Base-by-base conservation (phyloP, 37 sponge, comb jelly and placozoan species). In the Theonella swinhoei region DNA sequence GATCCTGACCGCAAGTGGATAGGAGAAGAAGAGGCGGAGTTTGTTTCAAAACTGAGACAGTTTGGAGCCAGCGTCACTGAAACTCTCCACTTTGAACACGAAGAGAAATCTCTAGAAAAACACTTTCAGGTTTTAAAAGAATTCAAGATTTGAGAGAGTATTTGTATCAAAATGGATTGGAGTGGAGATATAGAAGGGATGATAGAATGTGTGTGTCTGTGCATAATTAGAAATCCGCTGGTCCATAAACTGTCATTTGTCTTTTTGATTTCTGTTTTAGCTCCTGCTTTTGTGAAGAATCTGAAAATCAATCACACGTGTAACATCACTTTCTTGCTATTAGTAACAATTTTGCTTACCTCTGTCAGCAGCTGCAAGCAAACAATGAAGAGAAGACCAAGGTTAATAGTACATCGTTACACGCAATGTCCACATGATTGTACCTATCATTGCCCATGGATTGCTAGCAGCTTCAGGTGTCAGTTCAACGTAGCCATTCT, bases 401-500 rank as follows among this genome's bases (percentile, higher is more conserved):
- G 35, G 0, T 3, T 20, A 7, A 37, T 4, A 34, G 40, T 14
- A 23, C 36, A 14, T n/a, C n/a, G n/a, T n/a, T n/a, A n/a, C n/a
- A n/a, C n/a, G n/a, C n/a, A n/a, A n/a, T n/a, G n/a, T n/a, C n/a
- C n/a, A n/a, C n/a, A n/a, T n/a, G n/a, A n/a, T n/a, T n/a, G n/a
- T 67, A 85, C 91, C 91, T 68, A 88, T 80, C 67, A 65, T 75
- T 29, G 80, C 85, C 93, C 93, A 92, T 0, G 93, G 89, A 23
- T 84, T 63, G 29, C 28, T 67, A 40, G 82, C 93, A 70, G 90
- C 85, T 68, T 92, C 93, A 31, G 85, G 76, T 26, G 93, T 61
- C 23, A 92, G 78, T 68, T 92, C 93, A 26, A 92, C 89, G 68
- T 80, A 92, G 47, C 89, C 89, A 76, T 92, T 92, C 80, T 85